Evolutionary conservation across 2,888 invertebrate species (phyloP).

Genomic region (Clitarchus hookeri): DNA sequence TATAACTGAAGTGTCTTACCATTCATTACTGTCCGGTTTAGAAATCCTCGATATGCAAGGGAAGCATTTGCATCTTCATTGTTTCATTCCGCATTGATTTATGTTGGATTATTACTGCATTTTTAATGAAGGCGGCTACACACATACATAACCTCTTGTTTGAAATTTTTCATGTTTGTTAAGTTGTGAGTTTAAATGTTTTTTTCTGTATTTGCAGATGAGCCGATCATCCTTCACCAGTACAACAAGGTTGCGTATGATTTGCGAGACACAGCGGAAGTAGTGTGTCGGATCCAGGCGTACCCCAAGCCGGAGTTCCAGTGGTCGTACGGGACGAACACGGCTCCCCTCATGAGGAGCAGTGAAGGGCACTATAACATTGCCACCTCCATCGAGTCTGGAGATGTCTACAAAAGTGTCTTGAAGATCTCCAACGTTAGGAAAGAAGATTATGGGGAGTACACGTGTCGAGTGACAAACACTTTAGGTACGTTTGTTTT

Average conservation of each 20-base stretch:
- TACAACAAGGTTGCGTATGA: constrained; percentile 90
- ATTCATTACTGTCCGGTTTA: no score
- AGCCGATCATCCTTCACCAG: constrained; percentile 83
- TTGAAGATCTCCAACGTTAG: constrained; percentile 74
- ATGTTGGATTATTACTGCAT: no score
- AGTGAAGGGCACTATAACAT: constrained; percentile 87
- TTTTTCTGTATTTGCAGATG: constrained; percentile 59
- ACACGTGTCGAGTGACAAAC: constrained; percentile 86
- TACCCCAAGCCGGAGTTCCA: constrained; percentile 93
- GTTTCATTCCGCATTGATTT: no score
- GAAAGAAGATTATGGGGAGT: constrained; percentile 88
- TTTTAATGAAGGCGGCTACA: no score
- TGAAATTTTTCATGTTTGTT: no score
- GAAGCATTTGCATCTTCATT: no score
- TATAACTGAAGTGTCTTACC: no score
- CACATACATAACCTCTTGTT: no score
- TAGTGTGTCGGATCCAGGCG: constrained; percentile 86
- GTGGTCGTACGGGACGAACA: constrained; percentile 82
- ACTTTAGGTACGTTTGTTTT: constrained; percentile 64
- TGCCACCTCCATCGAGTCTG: constrained; percentile 77
- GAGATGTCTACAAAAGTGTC: constrained; percentile 83
- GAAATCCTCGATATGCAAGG: no score
- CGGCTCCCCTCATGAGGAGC: constrained; percentile 74
- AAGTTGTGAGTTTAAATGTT: no score
- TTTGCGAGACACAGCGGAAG: constrained; percentile 80